Conservation (phyloP, 2,888 invertebrate genomes). For the Plebejus anna region DNA sequence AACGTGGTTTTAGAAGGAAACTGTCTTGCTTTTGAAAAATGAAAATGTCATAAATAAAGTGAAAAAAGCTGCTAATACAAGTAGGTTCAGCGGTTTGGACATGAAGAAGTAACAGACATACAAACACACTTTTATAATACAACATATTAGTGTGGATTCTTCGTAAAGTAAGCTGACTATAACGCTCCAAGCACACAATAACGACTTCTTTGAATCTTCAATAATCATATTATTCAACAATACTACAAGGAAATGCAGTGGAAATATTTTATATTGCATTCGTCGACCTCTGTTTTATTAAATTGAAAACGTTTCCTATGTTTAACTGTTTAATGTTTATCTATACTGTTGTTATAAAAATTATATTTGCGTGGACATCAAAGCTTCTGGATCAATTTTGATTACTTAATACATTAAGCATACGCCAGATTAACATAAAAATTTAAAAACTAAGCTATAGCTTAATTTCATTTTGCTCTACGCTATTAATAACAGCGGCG, state of each 20-base stretch:
- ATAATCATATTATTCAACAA: slow-evolving; percentile 15
- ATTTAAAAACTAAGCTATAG: too few species aligned
- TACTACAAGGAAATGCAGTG: background rate
- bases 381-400: background rate
- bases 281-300: background rate
- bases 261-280: background rate
- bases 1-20: too few species aligned
- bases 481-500: too few species aligned
- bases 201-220: background rate
- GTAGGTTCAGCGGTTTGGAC: too few species aligned
- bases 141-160: too few species aligned
- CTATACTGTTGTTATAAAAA: background rate
- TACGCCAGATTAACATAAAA: too few species aligned
- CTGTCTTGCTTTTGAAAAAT: too few species aligned
- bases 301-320: background rate
- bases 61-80: too few species aligned
- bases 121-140: too few species aligned
- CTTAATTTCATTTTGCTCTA: too few species aligned
- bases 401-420: background rate
- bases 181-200: background rate
- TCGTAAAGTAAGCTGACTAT: background rate
- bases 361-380: background rate
- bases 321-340: background rate
- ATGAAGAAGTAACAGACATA: too few species aligned
- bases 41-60: too few species aligned